These are phyloP conservation scores for Arrhopalites spinosus DNA, from an alignment of 2,888 invertebrate genomes.

Conservation along the genomic window DNA sequence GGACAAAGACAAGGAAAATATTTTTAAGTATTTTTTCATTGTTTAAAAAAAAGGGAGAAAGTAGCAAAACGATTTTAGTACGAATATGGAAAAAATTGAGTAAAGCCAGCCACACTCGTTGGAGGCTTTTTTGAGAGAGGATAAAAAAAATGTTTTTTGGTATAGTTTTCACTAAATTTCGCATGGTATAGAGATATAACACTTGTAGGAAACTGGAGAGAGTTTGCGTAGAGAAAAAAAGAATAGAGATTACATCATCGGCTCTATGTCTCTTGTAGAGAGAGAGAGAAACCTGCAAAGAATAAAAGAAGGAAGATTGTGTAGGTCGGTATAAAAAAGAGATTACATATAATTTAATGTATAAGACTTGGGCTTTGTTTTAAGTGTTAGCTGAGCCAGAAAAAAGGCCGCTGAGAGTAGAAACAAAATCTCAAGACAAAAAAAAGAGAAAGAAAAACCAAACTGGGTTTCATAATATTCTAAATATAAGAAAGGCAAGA, in stretches of 20 bases:
- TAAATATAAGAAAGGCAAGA: neutral
- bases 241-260: neutral
- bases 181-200: neutral
- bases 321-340: constrained; percentile 4
- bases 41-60: no score
- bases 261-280: neutral
- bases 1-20: no score
- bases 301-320: neutral
- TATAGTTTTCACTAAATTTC: neutral
- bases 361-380: constrained; percentile 7
- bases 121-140: neutral
- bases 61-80: no score
- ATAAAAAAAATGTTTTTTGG: neutral
- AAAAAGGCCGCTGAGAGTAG: neutral
- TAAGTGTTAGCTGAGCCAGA: constrained; percentile 11
- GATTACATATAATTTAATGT: constrained; percentile 7
- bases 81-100: no score
- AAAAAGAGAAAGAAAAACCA: neutral
- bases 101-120: no score
- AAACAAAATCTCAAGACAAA: neutral
- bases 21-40: no score
- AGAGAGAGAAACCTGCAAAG: neutral
- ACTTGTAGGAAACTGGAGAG: neutral
- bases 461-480: neutral
- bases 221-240: neutral